Percentiles rank a stretch among this genome's conserved stretches.
These are phyloP conservation scores for Agonopterix subpropinquella DNA, from an alignment of 2,888 invertebrate genomes.

Conservation along the genomic window DNA sequence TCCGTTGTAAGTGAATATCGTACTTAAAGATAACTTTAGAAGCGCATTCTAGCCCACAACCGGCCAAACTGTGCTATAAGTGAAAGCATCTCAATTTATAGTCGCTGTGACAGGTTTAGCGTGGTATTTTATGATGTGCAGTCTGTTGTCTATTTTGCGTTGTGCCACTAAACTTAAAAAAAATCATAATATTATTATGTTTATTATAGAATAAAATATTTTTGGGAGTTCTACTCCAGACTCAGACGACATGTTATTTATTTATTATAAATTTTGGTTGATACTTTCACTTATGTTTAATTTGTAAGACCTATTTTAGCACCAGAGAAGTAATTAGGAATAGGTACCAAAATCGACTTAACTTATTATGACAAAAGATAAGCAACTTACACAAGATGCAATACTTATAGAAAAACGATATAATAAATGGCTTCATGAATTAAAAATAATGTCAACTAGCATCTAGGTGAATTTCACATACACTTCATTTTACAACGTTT, in stretches of 20 bases:
- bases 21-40: no score
- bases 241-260: background rate
- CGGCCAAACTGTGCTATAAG: constrained; percentile 9
- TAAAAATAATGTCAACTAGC: constrained; percentile 18
- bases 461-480: constrained; percentile 25
- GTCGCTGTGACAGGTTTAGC: background rate
- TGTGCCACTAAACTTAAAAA: no score
- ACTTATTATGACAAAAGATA: background rate
- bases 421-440: background rate
- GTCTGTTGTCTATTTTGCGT: no score
- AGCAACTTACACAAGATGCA: constrained; percentile 1
- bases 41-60: background rate
- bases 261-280: background rate
- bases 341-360: no score
- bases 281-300: constrained; percentile 4
- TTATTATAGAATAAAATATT: no score
- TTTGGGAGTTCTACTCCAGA: no score
- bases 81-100: constrained; percentile 9
- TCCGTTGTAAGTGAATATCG: no score
- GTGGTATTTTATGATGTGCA: background rate
- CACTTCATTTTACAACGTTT: constrained; percentile 31
- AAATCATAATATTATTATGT: no score
- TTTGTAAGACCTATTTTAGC: background rate
- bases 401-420: background rate
- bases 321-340: background rate